These are phyloP conservation scores for Hirudo medicinalis DNA, from an alignment of 1,140 invertebrate genomes.

Conservation along the genomic window DNA sequence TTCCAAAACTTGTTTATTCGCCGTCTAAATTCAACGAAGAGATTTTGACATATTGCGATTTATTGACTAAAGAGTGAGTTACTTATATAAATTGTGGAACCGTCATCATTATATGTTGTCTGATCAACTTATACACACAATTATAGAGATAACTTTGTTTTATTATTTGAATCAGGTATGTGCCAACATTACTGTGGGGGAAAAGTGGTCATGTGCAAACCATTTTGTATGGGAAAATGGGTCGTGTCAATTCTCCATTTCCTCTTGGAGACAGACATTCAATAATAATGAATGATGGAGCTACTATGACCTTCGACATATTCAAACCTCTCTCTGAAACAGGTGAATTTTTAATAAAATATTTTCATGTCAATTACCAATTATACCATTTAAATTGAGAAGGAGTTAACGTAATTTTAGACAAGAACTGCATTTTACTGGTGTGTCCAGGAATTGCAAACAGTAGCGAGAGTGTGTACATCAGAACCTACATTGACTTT, in stretches of 20 bases:
- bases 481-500: conserved; percentile 76
- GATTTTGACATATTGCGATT: conserved; percentile 11
- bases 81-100: not conserved
- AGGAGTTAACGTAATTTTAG: not conserved
- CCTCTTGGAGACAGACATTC: conserved; percentile 65
- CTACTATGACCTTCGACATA: conserved; percentile 78
- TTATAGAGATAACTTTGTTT: conserved; percentile 10
- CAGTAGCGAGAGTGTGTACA: conserved; percentile 79
- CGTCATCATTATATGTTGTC: not conserved
- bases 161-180: conserved; percentile 55
- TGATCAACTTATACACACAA: not conserved
- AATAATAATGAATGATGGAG: conserved; percentile 60
- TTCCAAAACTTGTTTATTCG: conserved; percentile 24
- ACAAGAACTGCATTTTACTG: conserved; percentile 72
- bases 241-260: conserved; percentile 68
- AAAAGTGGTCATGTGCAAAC: conserved; percentile 86
- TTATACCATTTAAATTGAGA: too few species aligned
- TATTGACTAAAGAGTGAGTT: conserved; percentile 3
- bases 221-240: conserved; percentile 73
- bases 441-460: conserved; percentile 86
- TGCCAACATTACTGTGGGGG: conserved; percentile 78
- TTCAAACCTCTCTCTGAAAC: conserved; percentile 56
- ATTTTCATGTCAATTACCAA: not conserved
- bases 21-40: conserved; percentile 22
- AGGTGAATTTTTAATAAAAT: not conserved